A percentile compares a stretch with the other conserved stretches of the same genome.
These are phyloP conservation scores for Onychorhynchus coronatus DNA, from an alignment of 2,113 vertebrate genomes.

Conservation along the genomic window DNA sequence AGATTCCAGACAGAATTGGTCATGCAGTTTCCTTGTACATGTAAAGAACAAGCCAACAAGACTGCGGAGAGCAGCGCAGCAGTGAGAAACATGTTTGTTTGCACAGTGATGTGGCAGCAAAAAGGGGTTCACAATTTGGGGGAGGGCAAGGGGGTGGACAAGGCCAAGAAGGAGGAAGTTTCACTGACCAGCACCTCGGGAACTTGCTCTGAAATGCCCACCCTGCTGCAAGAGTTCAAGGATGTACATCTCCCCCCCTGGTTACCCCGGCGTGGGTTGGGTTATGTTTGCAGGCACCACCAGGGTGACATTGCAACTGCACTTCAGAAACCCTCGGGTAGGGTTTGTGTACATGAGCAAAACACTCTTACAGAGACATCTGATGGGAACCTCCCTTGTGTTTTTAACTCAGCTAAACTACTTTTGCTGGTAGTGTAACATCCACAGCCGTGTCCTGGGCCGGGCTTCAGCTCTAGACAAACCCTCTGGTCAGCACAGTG, in stretches of 20 bases:
- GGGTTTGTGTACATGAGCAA: not conserved
- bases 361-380: not conserved
- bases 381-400: not conserved
- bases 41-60: not conserved
- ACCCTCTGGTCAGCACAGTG: not conserved
- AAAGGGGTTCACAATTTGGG: not conserved
- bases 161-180: not conserved
- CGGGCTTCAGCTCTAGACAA: not conserved
- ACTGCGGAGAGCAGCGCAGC: accelerated
- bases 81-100: not conserved
- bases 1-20: slow-evolving; percentile 22
- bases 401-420: not conserved
- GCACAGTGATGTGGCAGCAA: not conserved
- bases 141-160: not conserved
- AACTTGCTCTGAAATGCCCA: not conserved
- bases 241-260: accelerated
- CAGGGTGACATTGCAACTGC: accelerated
- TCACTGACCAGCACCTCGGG: not conserved
- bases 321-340: not conserved
- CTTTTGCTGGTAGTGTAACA: not conserved
- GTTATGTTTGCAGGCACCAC: not conserved
- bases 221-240: not conserved
- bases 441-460: not conserved
- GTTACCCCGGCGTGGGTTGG: accelerated
- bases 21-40: not conserved